Conservation (phyloP, 2,888 invertebrate species). For the Dolomedes plantarius region DNA sequence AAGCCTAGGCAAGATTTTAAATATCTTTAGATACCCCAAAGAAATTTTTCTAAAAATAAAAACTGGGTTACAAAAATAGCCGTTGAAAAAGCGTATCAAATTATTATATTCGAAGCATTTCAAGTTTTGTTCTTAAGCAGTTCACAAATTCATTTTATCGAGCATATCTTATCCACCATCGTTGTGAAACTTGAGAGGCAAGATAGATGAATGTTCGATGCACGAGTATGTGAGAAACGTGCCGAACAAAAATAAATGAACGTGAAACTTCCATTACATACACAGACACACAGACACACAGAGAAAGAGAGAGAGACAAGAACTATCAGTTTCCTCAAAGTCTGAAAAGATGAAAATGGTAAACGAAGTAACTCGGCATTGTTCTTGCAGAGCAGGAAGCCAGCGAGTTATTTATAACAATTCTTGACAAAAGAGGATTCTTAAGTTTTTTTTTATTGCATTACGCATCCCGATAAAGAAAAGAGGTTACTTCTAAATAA, state of each 20-base stretch:
- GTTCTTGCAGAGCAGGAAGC: constrained; percentile 44
- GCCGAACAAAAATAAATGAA: neutral
- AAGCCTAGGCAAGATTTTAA: no score
- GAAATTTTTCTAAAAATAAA: no score
- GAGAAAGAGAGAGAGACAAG: no score
- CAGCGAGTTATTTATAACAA: constrained; percentile 43
- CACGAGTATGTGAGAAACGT: neutral
- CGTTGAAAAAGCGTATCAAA: no score
- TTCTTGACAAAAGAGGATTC: constrained; percentile 36
- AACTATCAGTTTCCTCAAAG: neutral
- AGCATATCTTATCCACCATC: neutral
- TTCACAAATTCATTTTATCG: no score
- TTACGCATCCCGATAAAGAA: neutral
- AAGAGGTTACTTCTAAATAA: neutral
- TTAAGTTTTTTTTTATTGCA: constrained; percentile 13
- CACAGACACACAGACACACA: no score
- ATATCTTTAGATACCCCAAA: no score
- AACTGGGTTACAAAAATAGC: no score
- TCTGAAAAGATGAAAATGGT: neutral
- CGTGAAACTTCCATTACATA: neutral
- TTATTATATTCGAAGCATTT: no score
- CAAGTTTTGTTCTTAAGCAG: no score
- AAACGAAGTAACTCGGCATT: constrained; percentile 18
- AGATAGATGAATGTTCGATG: neutral
- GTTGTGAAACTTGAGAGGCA: neutral